Evolutionary conservation across 2,797 vertebrate species (phyloP).

Genomic region (Galaxias olidus): DNA sequence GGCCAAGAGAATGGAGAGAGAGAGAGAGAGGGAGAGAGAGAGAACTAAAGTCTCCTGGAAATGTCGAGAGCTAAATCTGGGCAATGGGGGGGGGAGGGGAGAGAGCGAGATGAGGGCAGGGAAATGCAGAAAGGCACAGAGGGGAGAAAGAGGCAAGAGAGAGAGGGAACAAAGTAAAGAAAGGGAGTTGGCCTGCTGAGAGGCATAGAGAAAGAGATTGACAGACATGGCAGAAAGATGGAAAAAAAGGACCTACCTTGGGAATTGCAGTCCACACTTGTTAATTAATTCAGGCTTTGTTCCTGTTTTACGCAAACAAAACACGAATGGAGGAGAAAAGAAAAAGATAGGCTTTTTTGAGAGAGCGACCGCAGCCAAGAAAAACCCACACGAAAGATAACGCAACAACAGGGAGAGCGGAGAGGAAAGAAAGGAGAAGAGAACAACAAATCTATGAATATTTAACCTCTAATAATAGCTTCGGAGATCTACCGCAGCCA

Average conservation of each 20-base stretch:
- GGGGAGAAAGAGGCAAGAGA: slow-evolving; percentile 26
- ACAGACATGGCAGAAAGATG: slow-evolving; percentile 52
- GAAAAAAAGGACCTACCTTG: slow-evolving; percentile 46
- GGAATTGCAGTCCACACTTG: slow-evolving; percentile 56
- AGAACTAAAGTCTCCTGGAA: slow-evolving; percentile 8
- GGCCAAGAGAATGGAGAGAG: slow-evolving; percentile 28
- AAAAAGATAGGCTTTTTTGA: slow-evolving; percentile 36
- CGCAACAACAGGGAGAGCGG: slow-evolving; percentile 17
- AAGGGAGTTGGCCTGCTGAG: slow-evolving; percentile 37
- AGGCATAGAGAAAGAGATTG: slow-evolving; percentile 50
- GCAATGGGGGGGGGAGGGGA: neutral
- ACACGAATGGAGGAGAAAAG: slow-evolving; percentile 47
- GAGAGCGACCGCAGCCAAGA: slow-evolving; percentile 3
- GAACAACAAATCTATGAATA: slow-evolving; percentile 48
- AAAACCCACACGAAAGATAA: slow-evolving; percentile 26
- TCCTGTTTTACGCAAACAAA: slow-evolving; percentile 61
- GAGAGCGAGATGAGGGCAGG: slow-evolving; percentile 8
- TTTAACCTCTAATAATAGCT: slow-evolving; percentile 63
- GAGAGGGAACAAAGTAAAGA: slow-evolving; percentile 18
- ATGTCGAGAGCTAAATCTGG: neutral
- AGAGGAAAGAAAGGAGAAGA: neutral
- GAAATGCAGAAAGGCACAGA: slow-evolving; percentile 25
- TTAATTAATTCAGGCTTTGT: slow-evolving; percentile 74
- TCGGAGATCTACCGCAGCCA: slow-evolving; percentile 43
- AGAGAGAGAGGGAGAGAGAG: slow-evolving; percentile 8